Evolutionary conservation across 2,113 vertebrate genomes (phyloP), one percentile per base, ranked within the genome.

Genomic region (Scomber scombrus): DNA sequence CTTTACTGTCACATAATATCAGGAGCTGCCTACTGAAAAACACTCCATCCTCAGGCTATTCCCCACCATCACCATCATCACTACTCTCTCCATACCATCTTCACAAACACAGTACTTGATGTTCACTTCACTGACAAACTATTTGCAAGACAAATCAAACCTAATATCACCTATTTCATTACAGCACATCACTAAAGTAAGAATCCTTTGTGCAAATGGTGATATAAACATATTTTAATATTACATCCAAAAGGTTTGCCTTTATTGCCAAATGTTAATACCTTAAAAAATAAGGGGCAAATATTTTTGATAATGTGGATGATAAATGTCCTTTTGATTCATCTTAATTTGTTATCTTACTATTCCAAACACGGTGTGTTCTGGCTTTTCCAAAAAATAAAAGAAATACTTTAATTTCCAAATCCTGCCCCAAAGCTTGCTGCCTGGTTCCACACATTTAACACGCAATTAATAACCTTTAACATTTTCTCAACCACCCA

Each of bases 1-100:
- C 73, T 91, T 82, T 86, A 84, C 92, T 91, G 93, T 92, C 93
- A 91, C 87, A 86, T 88, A 74, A 88, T 92, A 90, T 92, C 91
- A 91, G 78, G 34, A 70, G 71, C 83, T 87, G 85, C 79, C 83
- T 80, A 29, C 61, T 84, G 85, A 85, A 90, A 87, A 91, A 89
- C 84, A 66, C 84, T 87, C 84, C 80, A 71, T 85, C 89, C 88
- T 66, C 74, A 3, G 89, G 91, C 86, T 45, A 84, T 79, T 74
- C 76, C 67, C 76, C 73, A 81, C 78, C 88, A 79, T 84, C 75
- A 66, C 74, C 71, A 85, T 86, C 81, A 85, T 54, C 80, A 51
- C 85, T 69, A 23, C 75, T 83, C 50, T 71, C 77, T 79, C 80
- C 67, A 19, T 60, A 63, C 80, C 83, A 89, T 87, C 78, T 77